These are phyloP conservation scores for Cartodere bifasciata DNA, from an alignment of 2,888 invertebrate species.

Conservation along the genomic window DNA sequence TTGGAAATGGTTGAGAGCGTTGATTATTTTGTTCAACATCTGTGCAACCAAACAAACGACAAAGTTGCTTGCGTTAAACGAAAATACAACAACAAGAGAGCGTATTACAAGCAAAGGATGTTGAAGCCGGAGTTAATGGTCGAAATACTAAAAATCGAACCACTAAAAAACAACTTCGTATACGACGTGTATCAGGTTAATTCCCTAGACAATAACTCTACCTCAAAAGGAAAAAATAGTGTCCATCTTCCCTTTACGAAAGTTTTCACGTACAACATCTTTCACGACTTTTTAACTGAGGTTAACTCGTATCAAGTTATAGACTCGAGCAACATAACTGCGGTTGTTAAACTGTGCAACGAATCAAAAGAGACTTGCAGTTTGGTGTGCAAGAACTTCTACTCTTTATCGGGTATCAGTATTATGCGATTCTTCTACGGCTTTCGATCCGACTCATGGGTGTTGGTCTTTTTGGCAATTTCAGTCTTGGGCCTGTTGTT, in stretches of 20 bases:
- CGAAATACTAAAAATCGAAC: constrained; percentile 26
- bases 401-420: too few relatives aligned
- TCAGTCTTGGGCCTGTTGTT: constrained; percentile 52
- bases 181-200: constrained; percentile 27
- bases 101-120: constrained; percentile 10
- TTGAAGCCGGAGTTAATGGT: constrained; percentile 14
- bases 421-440: too few relatives aligned
- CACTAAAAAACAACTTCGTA: constrained; percentile 24
- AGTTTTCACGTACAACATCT: constrained; percentile 26
- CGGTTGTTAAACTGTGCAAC: too few relatives aligned
- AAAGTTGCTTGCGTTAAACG: constrained; percentile 25
- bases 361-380: too few relatives aligned
- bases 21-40: constrained; percentile 18
- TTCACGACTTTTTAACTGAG: constrained; percentile 24
- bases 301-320: too few relatives aligned
- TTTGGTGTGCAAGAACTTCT: too few relatives aligned
- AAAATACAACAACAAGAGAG: constrained; percentile 13
- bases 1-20: constrained; percentile 22
- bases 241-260: constrained; percentile 22
- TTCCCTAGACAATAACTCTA: constrained; percentile 16
- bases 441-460: constrained; percentile 38
- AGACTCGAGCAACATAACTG: too few relatives aligned
- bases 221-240: constrained; percentile 10
- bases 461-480: constrained; percentile 50
- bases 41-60: constrained; percentile 26